Evolutionary conservation across 2,888 invertebrate species (phyloP), one percentile per base, ranked within the genome.

Genomic region (Clivina fossor): DNA sequence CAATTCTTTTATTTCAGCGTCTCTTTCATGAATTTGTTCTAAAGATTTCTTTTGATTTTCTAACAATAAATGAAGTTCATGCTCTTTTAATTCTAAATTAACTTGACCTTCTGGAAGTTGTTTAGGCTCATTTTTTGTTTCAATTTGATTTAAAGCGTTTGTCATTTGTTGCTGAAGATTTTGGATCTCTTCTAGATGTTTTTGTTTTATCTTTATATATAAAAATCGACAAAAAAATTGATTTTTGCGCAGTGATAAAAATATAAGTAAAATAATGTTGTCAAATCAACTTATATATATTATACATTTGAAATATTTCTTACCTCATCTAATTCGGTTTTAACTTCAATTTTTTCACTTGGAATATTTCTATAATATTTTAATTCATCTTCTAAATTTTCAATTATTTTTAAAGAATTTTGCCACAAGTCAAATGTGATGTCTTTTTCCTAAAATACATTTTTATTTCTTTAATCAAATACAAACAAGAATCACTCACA

Each of bases 351-450:
- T 54, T 65, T 68, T 26, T 70, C n/a, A 60, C 3, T 62, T 65
- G n/a, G n/a, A 33, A 66, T 66, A 15, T 65, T 65, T 55, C 69
- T 66, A 64, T 81, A 83, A 18, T 77, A 72, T 68, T 77, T 80
- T 2, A 88, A 69, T 71, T 88, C 86, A 15, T 76, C 77, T 66
- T 89, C 88, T 55, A 88, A 73, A 43, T 79, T 78, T 28, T 82
- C 80, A 41, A 87, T 82, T 0, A 84, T 83, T 65, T 80, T 80
- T 58, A 85, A 75, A 0, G 85, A 80, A 58, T 81, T 82, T 68
- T 83, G 82, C 83, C 86, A 87, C 26, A 88, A 68, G 13, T 81
- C 78, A 38, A 80, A 76, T 2, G 84, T 74, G 0, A 83, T 82
- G 44, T 83, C 80, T 63, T 86, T 82, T 73, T 89, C 88, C 79